Conservation (phyloP, 2,797 vertebrate species). For the Melanitta fusca region DNA sequence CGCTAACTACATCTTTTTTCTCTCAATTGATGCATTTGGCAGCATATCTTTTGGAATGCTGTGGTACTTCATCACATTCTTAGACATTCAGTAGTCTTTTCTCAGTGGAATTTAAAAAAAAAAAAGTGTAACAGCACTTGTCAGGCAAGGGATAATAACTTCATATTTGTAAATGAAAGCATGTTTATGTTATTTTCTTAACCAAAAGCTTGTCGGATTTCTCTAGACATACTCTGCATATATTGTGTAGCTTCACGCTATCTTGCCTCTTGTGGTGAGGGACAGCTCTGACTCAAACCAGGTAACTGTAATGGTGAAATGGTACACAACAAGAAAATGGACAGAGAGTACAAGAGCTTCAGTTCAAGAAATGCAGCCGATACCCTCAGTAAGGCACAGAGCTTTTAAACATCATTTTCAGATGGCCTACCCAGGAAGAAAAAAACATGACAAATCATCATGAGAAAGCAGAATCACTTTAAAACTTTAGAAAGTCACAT, state of each 20-base stretch:
- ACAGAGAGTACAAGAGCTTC: neutral
- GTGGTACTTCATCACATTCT: neutral
- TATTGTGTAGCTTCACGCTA: neutral
- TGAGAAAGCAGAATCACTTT: neutral
- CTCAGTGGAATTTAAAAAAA: neutral
- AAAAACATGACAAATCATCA: neutral
- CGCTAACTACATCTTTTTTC: neutral
- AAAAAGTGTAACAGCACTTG: neutral
- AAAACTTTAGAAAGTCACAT: neutral
- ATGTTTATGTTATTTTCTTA: neutral
- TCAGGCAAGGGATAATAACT: conserved; percentile 3
- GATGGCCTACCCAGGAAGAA: neutral
- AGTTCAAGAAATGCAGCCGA: neutral
- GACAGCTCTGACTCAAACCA: neutral
- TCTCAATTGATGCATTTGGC: neutral
- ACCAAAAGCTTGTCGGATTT: neutral
- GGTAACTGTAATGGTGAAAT: neutral
- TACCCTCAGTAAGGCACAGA: neutral
- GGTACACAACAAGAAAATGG: neutral
- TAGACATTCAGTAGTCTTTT: neutral
- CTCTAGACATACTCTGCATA: neutral
- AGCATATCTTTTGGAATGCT: neutral
- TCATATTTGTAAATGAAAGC: neutral
- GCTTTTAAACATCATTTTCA: neutral
- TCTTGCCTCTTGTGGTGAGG: neutral